These are phyloP conservation scores for Stichopus chloronotus DNA, from an alignment of 35 echinoderm and acorn worm species.

Conservation along the genomic window DNA sequence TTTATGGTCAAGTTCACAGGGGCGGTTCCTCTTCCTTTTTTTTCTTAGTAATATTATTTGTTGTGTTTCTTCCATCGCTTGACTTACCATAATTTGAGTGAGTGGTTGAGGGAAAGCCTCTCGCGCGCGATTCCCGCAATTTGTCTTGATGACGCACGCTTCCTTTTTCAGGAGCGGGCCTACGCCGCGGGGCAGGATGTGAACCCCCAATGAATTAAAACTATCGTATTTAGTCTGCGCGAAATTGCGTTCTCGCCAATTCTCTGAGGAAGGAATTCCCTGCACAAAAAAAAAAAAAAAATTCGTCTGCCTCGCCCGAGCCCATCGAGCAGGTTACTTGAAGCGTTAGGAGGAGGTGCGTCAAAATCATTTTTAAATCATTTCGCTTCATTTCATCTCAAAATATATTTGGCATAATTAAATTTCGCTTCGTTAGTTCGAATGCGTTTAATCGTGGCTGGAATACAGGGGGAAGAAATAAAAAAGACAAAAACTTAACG, in stretches of 20 bases:
- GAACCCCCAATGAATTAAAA: not conserved
- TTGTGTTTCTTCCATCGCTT: not conserved
- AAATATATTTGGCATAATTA: conserved; percentile 53
- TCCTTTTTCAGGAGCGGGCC: conserved; percentile 35
- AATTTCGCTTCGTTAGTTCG: conserved; percentile 30
- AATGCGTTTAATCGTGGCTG: not conserved
- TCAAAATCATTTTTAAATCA: conserved; percentile 47
- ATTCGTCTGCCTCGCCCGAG: conserved; percentile 3
- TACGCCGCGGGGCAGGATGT: conserved; percentile 13
- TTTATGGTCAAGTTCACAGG: conserved; percentile 29
- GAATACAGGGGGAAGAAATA: not conserved
- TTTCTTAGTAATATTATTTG: too few species aligned
- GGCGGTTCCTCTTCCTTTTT: not conserved
- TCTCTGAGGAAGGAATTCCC: conserved; percentile 47
- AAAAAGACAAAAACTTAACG: not conserved
- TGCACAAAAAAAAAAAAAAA: not conserved
- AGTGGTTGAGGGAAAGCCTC: not conserved
- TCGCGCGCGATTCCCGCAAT: not conserved
- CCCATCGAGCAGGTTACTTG: not conserved
- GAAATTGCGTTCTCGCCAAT: conserved; percentile 26
- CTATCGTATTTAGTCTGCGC: not conserved
- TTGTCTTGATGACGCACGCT: conserved; percentile 42
- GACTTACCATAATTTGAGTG: not conserved
- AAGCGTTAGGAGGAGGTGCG: not conserved
- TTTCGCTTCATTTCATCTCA: conserved; percentile 36